These are phyloP conservation scores for Gobio occitaniae DNA, from an alignment of 2,797 vertebrate genomes.

Conservation along the genomic window DNA sequence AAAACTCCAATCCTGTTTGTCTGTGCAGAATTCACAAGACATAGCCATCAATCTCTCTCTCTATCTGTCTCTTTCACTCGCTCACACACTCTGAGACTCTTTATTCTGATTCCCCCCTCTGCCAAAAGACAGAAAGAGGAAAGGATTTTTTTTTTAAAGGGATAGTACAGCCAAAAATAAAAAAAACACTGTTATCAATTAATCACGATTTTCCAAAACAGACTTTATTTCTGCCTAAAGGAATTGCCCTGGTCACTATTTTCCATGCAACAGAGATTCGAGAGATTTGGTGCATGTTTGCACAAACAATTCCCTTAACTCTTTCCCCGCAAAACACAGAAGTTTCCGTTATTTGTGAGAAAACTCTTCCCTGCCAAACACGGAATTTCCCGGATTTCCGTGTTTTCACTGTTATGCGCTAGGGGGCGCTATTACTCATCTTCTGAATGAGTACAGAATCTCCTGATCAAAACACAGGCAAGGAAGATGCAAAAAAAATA, in stretches of 20 bases:
- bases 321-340: too few relatives aligned
- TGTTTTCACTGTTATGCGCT: too few relatives aligned
- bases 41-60: constrained; percentile 35
- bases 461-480: too few relatives aligned
- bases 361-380: too few relatives aligned
- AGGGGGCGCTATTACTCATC: too few relatives aligned
- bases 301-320: background rate
- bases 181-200: background rate
- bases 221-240: background rate
- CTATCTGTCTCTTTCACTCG: constrained; percentile 20
- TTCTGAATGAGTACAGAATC: too few relatives aligned
- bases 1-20: constrained; percentile 39
- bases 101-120: constrained; percentile 6
- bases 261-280: background rate
- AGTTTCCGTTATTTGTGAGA: too few relatives aligned
- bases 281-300: background rate
- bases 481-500: too few relatives aligned
- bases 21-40: constrained; percentile 32
- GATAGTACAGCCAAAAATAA: background rate
- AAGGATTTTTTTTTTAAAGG: background rate
- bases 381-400: too few relatives aligned
- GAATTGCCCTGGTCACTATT: background rate
- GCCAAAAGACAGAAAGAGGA: background rate
- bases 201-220: background rate
- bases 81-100: constrained; percentile 16